Evolutionary conservation across 2,113 vertebrate species (phyloP).

Genomic region (Toxotes chatareus): DNA sequence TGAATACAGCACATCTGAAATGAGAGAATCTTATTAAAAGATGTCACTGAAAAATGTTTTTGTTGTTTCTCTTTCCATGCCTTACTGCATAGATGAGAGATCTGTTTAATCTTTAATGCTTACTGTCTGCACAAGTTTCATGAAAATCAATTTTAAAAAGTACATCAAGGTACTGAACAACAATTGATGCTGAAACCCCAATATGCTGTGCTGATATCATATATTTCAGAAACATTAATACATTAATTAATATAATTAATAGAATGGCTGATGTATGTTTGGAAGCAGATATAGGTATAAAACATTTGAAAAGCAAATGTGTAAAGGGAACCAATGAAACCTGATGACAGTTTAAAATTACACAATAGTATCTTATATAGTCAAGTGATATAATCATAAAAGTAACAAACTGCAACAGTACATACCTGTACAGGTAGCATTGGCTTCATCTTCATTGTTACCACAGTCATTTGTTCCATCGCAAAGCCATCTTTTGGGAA

Average conservation of each 20-base stretch:
- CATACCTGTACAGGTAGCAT: conserved; percentile 93
- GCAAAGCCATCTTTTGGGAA: conserved; percentile 97
- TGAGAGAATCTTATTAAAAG: conserved; percentile 3
- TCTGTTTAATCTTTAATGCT: background rate
- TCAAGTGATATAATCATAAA: background rate
- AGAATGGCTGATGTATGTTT: background rate
- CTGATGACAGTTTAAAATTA: background rate
- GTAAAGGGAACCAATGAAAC: background rate
- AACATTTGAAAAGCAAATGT: background rate
- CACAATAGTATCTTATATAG: background rate
- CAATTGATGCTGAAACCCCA: background rate
- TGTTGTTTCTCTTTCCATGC: background rate
- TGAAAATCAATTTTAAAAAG: conserved; percentile 2
- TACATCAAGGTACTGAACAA: background rate
- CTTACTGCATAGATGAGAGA: background rate
- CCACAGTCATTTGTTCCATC: conserved; percentile 97
- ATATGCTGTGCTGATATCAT: background rate
- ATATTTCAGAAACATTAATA: background rate
- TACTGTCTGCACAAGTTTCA: background rate
- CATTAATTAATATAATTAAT: background rate
- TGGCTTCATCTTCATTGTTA: conserved; percentile 94
- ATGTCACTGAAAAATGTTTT: background rate
- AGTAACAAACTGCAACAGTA: background rate
- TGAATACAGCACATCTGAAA: conserved; percentile 11
- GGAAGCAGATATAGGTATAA: background rate